Evolutionary conservation across 2,797 vertebrate genomes (phyloP).

Genomic region (Falco berigora): DNA sequence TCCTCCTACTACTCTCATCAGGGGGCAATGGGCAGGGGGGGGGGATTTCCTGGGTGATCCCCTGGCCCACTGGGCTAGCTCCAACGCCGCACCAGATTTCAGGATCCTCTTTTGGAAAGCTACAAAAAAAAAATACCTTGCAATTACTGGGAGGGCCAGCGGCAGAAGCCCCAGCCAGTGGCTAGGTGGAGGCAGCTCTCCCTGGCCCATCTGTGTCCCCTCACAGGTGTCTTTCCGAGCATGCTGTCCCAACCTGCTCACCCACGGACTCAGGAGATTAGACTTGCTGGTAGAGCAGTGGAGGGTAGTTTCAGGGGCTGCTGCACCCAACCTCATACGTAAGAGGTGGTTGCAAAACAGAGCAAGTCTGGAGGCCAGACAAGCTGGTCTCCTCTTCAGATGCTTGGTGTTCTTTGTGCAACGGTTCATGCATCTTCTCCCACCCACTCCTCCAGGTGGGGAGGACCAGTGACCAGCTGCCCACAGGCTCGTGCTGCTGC

Average conservation of each 20-base stretch:
- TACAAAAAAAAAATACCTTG: neutral
- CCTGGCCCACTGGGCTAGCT: fast-evolving
- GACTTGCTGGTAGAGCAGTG: constrained; percentile 1
- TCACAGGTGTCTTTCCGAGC: neutral
- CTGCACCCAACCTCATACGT: fast-evolving
- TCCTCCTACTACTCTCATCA: neutral
- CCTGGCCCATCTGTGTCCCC: fast-evolving
- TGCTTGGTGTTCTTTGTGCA: neutral
- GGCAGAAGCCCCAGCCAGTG: neutral
- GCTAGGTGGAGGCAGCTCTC: neutral
- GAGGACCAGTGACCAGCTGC: neutral
- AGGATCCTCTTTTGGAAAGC: neutral
- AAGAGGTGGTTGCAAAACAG: neutral
- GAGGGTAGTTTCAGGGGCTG: neutral
- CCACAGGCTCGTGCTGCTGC: neutral
- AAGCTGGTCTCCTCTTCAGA: neutral
- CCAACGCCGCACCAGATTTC: neutral
- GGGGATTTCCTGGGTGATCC: neutral
- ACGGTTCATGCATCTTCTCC: neutral
- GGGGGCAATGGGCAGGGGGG: fast-evolving
- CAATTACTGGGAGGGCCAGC: neutral
- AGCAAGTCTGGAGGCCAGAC: neutral
- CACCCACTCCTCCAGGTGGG: neutral
- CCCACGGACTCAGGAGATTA: neutral
- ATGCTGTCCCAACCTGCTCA: neutral